Evolutionary conservation across 2,888 invertebrate species (phyloP).

Genomic region (Molanna angustata): DNA sequence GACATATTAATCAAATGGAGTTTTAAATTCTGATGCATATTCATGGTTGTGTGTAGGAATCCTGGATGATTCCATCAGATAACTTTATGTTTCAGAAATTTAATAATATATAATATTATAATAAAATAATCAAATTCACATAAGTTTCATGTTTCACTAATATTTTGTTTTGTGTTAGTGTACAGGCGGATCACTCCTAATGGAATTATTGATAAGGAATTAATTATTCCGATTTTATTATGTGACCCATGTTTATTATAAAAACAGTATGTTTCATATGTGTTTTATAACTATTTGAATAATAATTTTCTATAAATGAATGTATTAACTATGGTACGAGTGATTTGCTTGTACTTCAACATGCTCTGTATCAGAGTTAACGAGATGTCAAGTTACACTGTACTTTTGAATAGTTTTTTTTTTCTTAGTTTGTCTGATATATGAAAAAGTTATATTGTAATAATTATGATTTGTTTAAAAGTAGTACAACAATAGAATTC

Average conservation of each 20-base stretch:
- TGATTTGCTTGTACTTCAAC: conserved; percentile 1
- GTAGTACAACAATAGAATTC: conserved; percentile 2
- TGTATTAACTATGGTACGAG: not conserved
- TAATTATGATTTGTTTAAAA: not conserved
- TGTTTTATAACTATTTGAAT: too few species aligned
- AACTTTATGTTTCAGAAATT: too few species aligned
- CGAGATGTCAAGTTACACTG: conserved; percentile 12
- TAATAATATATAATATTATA: not conserved
- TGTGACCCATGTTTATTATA: too few species aligned
- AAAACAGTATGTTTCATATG: too few species aligned
- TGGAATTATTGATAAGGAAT: not conserved
- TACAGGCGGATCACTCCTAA: not conserved
- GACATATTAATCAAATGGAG: not conserved
- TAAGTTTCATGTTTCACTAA: not conserved
- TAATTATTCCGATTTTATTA: too few species aligned
- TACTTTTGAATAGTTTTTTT: not conserved
- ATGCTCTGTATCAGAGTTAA: conserved; percentile 29
- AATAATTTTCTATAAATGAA: too few species aligned
- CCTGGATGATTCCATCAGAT: too few species aligned
- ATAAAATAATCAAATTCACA: not conserved
- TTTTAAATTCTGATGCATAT: conserved; percentile 7
- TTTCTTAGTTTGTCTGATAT: too few species aligned
- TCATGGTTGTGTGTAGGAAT: too few species aligned
- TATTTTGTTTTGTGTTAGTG: not conserved
- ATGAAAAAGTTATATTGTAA: not conserved